Evolutionary conservation across 2,888 invertebrate species (phyloP).

Genomic region (Perizoma flavofasciatum): DNA sequence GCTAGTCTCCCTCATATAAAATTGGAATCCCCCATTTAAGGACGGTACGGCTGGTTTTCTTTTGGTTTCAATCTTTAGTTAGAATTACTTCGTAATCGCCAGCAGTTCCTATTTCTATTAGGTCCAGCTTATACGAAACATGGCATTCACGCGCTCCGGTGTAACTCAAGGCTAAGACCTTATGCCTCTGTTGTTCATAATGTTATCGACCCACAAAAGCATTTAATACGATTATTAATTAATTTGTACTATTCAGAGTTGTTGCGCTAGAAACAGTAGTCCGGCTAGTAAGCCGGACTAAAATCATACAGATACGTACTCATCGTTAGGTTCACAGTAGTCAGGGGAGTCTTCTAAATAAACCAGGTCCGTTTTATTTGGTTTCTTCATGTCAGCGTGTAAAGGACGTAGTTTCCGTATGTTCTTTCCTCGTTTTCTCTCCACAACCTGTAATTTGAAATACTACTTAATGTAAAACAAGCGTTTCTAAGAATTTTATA

Average conservation of each 20-base stretch:
- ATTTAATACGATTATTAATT: neutral
- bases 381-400: slow-evolving; percentile 91
- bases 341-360: slow-evolving; percentile 96
- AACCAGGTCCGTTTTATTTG: slow-evolving; percentile 95
- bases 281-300: no score
- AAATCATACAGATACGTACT: slow-evolving; percentile 82
- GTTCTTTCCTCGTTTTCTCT: slow-evolving; percentile 85
- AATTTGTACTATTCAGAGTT: neutral
- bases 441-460: slow-evolving; percentile 78
- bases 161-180: neutral
- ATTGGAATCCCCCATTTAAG: no score
- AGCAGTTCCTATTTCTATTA: no score
- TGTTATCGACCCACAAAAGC: neutral
- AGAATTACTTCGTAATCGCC: no score
- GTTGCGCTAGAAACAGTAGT: no score
- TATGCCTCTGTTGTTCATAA: neutral
- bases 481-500: no score
- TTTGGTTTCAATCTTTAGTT: no score
- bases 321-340: slow-evolving; percentile 93
- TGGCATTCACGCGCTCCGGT: no score
- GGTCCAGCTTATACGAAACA: no score
- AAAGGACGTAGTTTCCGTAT: slow-evolving; percentile 89
- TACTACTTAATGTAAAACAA: slow-evolving; percentile 13
- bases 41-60: no score
- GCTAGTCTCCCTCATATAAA: no score